Evolutionary conservation across 2,888 invertebrate genomes (phyloP), one percentile per base, ranked within the genome.

Genomic region (Epinotia brunnichana): DNA sequence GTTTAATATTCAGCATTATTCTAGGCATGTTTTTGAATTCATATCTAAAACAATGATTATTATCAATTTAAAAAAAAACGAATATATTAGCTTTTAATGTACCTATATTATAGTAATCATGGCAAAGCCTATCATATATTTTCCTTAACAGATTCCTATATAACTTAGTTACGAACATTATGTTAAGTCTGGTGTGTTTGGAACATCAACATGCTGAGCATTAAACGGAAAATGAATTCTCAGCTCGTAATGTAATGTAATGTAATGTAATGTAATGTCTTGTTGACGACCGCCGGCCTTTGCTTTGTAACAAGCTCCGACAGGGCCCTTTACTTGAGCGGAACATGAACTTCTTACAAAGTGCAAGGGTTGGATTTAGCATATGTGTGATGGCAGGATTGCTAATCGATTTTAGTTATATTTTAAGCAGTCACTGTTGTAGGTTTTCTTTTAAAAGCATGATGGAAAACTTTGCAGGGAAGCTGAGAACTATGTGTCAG

Each of bases 1-100:
- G 93, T 93, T 93, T 93, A 93, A 93, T 93, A 93, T 92, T 93
- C 93, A 93, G 93, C 93, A 92, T 93, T 89, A 92, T 89, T 88
- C 73, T 90, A 92, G 89, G 88, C 89, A 92, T 90, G 85, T 87
- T 89, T 89, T 92, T 91, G 89, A 89, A 91, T 88, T 90, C 85
- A 87, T 91, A 90, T 88, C 85, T 81, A 84, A 83, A 83, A 86
- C 85, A 82, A 83, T 79, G 80, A 81, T 86, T 83, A 85, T 86
- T 85, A 85, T 77, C 77, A 87, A 90, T 86, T 88, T 89, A 89
- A 87, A 85, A 82, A 83, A 87, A 85, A 83, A 81, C 75, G 62
- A 76, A 82, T 86, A 81, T 87, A 81, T 90, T 91, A 91, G 92
- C 91, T 92, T 90, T 90, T 90, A 91, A 91, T 91, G 88, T 91